Evolutionary conservation across 2,797 vertebrate species (phyloP), one percentile per base, ranked within the genome.

Genomic region (Lacerta bilineata): DNA sequence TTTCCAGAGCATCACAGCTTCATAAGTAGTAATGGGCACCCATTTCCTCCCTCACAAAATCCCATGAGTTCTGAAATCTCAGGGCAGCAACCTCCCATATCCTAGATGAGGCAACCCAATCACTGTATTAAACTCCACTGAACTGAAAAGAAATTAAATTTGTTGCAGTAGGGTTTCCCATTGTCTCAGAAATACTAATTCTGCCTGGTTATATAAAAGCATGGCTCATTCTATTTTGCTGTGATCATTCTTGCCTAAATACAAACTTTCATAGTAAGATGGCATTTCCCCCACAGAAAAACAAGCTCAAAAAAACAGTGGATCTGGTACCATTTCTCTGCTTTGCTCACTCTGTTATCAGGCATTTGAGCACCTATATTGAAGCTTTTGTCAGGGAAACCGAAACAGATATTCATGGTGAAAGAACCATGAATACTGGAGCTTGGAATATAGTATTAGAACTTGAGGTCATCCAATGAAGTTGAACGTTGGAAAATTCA

Each of bases 101-200:
- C 71, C 29, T 55, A 13, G n/a, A 72, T 33, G 68, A 84, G 29
- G 68, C 43, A 8, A 36, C 68, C 69, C 59, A 64, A 61, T 80
- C 27, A 72, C 43, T 84, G 50, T 18, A 46, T 72, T 55, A 72
- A 84, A 72, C 68, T 46, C 68, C 68, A 72, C 68, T 84, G 82
- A 84, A 72, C 68, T 59, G 68, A 72, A 84, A 84, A 46, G 18
- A 72, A 84, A 72, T 84, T 84, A 84, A 84, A 50, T 84, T 55
- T 10, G 55, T 72, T 84, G 68, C 29, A 25, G 68, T 27, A 84
- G 82, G 72, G 55, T 72, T 84, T 36, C 10, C n/a, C 68, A 72
- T 84, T 84, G 82, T 84, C 68, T 72, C n/a, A 55, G 82, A 36
- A 20, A 84, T 68, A 84, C 72, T 72, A 84, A 72, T 55, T 69